Conservation (phyloP, 2,113 vertebrate genomes). For the Epinephelus cyanopodus region DNA sequence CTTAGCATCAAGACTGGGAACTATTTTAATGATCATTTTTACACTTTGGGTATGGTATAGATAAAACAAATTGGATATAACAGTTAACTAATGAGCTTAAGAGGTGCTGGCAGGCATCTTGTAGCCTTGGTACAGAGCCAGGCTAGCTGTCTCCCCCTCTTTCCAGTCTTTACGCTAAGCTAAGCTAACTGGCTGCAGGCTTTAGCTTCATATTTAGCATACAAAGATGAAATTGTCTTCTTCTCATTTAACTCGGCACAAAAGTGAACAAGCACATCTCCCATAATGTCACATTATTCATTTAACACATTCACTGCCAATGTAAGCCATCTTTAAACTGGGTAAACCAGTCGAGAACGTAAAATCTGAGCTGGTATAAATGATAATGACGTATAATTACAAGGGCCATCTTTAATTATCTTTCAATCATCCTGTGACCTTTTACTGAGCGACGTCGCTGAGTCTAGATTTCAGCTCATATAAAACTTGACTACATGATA, state of each 20-base stretch:
- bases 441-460: not conserved
- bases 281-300: not conserved
- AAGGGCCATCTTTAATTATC: not conserved
- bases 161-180: too few relatives aligned
- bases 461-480: not conserved
- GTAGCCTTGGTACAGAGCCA: too few relatives aligned
- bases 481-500: not conserved
- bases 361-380: not conserved
- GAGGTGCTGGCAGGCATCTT: too few relatives aligned
- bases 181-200: too few relatives aligned
- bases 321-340: not conserved
- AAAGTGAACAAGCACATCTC: not conserved
- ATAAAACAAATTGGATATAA: too few relatives aligned
- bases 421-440: conserved; percentile 2
- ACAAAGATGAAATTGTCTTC: not conserved
- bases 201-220: too few relatives aligned
- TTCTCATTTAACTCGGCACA: too few relatives aligned
- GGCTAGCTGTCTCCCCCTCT: too few relatives aligned
- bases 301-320: not conserved
- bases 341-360: not conserved
- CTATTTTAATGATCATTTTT: too few relatives aligned
- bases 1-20: too few relatives aligned
- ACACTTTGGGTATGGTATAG: too few relatives aligned
- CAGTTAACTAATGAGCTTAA: too few relatives aligned
- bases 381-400: not conserved